Conservation (phyloP, 2,113 vertebrate species). For the Amphiprion percula region DNA sequence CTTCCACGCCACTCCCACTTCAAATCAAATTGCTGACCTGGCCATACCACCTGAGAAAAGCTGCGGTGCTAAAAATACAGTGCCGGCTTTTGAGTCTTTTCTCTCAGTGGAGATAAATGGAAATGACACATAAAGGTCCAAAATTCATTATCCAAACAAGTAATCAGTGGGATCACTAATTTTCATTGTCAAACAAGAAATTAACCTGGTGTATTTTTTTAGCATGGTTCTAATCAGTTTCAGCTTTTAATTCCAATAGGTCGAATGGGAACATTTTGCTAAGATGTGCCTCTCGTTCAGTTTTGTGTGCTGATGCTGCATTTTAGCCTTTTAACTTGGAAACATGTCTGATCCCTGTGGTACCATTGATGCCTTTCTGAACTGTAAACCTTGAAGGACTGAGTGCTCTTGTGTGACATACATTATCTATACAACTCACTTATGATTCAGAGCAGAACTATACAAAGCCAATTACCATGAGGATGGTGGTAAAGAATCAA, state of each 20-base stretch:
- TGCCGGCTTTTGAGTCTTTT: slow-evolving; percentile 20
- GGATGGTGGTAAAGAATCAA: slow-evolving; percentile 71
- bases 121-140: background rate
- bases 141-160: slow-evolving; percentile 46
- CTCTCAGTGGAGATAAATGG: slow-evolving; percentile 2
- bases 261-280: slow-evolving; percentile 2
- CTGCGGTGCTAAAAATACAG: slow-evolving; percentile 35
- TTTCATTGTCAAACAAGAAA: slow-evolving; percentile 44
- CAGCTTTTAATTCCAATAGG: slow-evolving; percentile 34
- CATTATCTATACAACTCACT: slow-evolving; percentile 63
- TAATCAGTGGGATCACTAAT: slow-evolving; percentile 19
- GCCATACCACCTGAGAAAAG: slow-evolving; percentile 58
- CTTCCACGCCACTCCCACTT: slow-evolving; percentile 70
- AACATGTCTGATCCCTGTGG: slow-evolving; percentile 53
- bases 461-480: slow-evolving; percentile 76
- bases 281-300: slow-evolving; percentile 8
- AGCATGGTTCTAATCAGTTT: slow-evolving; percentile 24
- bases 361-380: slow-evolving; percentile 66
- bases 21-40: slow-evolving; percentile 72
- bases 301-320: slow-evolving; percentile 58
- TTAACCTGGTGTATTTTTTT: slow-evolving; percentile 14
- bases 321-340: slow-evolving; percentile 59
- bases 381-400: slow-evolving; percentile 77
- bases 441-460: slow-evolving; percentile 74
- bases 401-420: slow-evolving; percentile 68